Base-by-base conservation (phyloP, 2,113 vertebrate genomes). In the Corynorhinus townsendii region DNA sequence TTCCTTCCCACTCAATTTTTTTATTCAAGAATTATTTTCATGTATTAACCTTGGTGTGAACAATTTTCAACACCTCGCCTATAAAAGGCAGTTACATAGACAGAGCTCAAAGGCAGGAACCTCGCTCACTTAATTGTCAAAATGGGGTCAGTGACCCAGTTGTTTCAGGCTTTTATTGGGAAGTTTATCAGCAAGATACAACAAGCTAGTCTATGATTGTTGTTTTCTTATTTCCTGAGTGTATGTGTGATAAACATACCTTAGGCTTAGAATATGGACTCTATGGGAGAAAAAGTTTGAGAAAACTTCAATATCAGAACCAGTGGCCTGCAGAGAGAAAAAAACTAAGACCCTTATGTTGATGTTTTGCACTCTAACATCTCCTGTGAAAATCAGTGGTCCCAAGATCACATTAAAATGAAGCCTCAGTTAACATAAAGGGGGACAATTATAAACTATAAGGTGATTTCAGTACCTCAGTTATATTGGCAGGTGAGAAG, bases 21-120 rank as follows among this genome's bases (percentile, higher is more conserved):
- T 88, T 59, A 90, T 49, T 84, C 22, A 30, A n/a, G 28, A 88
- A 62, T 87, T 84, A 73, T 84, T 90, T 89, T 72, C 54, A 52
- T 45, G 28, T 59, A 83, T 90, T 88, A 90, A 90, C 72, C 72
- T 85, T 94, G 12, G 11, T 85, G 56, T 69, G 83, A 94, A 90
- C 24, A 43, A 88, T 69, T 80, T 90, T 45, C 81, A 80, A 79
- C 26, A 54, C 66, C 47, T 80, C 54, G 59, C 43, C 76, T 79
- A 38, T 47, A 84, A 87, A 90, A 45, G 30, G 52, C 30, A 92
- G 76, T 35, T 56, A 83, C 5, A 77, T 59, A 68, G 17, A 66
- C 62, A 92, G 59, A 82, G 62, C 24, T 56, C 62, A 83, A 4
- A 52, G 81, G 71, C 54, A 22, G 73, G 17, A 40, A 30, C 17